phyloP scores from a whole-genome alignment of 2,113 vertebrate genomes.

The Apus apus region DNA sequence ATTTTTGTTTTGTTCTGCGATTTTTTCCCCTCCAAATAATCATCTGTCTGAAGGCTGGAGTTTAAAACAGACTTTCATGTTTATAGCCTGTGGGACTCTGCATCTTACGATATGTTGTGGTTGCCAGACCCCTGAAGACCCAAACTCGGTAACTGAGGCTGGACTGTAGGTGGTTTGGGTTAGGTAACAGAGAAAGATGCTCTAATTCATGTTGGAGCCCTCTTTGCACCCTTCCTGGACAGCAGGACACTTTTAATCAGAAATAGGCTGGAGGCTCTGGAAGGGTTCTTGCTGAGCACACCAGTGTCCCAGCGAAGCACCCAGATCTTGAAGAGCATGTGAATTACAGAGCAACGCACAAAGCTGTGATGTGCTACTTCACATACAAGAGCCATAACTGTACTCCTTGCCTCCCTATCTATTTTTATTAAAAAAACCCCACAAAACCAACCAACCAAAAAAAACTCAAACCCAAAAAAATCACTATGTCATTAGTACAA shows the following conservation, averaged over 20 bases:
- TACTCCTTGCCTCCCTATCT: background rate
- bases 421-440: background rate
- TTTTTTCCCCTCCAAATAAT: background rate
- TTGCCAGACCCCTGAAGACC: background rate
- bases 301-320: fast-evolving
- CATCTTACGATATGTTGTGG: background rate
- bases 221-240: background rate
- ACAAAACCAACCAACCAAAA: background rate
- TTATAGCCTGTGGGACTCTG: background rate
- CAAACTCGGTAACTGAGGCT: background rate
- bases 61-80: background rate
- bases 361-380: background rate
- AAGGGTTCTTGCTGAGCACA: background rate
- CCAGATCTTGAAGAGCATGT: fast-evolving
- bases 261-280: background rate
- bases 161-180: background rate
- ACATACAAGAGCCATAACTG: fast-evolving
- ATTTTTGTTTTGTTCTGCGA: background rate
- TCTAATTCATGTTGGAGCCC: background rate
- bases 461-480: background rate
- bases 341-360: fast-evolving
- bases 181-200: background rate
- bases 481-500: background rate
- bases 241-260: background rate
- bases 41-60: background rate